Percentiles rank a stretch among this genome's conserved stretches.
These are phyloP conservation scores for Buphagus erythrorhynchus DNA, from an alignment of 2,797 vertebrate species.

Conservation along the genomic window DNA sequence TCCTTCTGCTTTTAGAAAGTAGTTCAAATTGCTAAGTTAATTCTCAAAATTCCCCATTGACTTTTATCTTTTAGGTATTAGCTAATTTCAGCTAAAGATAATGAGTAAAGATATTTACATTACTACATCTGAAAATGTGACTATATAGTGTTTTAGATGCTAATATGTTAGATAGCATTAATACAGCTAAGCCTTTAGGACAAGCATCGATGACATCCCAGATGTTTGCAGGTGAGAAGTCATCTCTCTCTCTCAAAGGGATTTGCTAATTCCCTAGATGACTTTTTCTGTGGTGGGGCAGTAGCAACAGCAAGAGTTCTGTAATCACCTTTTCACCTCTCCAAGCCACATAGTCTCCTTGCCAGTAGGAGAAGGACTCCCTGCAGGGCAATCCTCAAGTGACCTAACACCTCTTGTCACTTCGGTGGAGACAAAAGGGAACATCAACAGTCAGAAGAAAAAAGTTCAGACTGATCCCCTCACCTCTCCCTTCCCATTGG, in stretches of 20 bases:
- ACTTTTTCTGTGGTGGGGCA: neutral
- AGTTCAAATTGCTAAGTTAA: neutral
- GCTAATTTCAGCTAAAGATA: neutral
- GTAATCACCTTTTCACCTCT: neutral
- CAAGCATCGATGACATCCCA: rapidly evolving
- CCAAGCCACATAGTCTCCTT: neutral
- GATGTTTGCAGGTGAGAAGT: neutral
- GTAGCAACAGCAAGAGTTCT: neutral
- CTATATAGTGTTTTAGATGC: neutral
- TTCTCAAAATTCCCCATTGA: neutral
- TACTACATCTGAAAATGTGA: neutral
- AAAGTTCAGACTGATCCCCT: neutral
- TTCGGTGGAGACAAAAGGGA: neutral
- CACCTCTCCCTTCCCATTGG: neutral
- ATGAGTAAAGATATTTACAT: neutral
- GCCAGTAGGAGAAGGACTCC: neutral
- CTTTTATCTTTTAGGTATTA: neutral
- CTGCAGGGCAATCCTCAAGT: neutral
- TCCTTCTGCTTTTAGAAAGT: neutral
- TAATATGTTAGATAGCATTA: neutral
- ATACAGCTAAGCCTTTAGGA: neutral
- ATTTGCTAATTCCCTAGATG: neutral
- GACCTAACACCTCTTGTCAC: neutral
- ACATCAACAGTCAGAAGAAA: neutral
- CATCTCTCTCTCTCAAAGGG: neutral